Percentiles rank a stretch among this genome's conserved stretches.
Evolutionary conservation across 2,888 invertebrate species (phyloP).

Genomic region (Didymodactylos carnosus): DNA sequence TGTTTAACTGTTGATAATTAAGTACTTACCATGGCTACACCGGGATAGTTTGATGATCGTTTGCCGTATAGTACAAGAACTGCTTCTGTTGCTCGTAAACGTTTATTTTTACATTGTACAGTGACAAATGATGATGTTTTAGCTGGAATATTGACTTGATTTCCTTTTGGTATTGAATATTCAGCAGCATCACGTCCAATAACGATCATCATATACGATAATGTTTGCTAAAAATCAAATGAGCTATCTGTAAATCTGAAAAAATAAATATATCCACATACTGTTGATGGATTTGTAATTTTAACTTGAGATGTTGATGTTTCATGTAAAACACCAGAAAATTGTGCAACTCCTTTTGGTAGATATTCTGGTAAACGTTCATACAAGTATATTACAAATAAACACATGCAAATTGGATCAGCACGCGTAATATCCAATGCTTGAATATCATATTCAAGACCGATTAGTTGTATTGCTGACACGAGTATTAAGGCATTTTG

Average conservation of each 20-base stretch:
- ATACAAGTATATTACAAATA: slow-evolving; percentile 28
- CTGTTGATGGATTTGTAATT: slow-evolving; percentile 3
- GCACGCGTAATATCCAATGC: slow-evolving; percentile 35
- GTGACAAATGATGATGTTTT: slow-evolving; percentile 17
- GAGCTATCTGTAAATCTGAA: slow-evolving; percentile 35
- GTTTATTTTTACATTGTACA: slow-evolving; percentile 19
- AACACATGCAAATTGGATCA: slow-evolving; percentile 29
- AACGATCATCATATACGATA: slow-evolving; percentile 28
- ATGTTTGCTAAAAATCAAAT: slow-evolving; percentile 25
- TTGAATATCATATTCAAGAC: slow-evolving; percentile 34
- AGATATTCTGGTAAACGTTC: slow-evolving; percentile 30
- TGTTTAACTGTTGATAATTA: too few species aligned
- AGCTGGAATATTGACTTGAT: slow-evolving; percentile 24
- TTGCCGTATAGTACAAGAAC: slow-evolving; percentile 27
- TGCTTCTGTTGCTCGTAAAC: slow-evolving; percentile 28
- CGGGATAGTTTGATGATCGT: slow-evolving; percentile 19
- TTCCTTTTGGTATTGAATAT: slow-evolving; percentile 28
- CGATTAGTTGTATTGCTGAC: slow-evolving; percentile 28
- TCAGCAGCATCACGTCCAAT: slow-evolving; percentile 29
- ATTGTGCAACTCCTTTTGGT: slow-evolving; percentile 28
- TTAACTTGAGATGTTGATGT: slow-evolving; percentile 27
- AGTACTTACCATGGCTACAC: slow-evolving; percentile 24
- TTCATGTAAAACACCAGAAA: slow-evolving; percentile 26
- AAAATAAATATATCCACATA: background rate
- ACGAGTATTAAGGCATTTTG: slow-evolving; percentile 24